Percentiles rank a stretch among this genome's conserved stretches.
Evolutionary conservation across 1,140 invertebrate genomes (phyloP).

Genomic region (Drosophila nasuta): DNA sequence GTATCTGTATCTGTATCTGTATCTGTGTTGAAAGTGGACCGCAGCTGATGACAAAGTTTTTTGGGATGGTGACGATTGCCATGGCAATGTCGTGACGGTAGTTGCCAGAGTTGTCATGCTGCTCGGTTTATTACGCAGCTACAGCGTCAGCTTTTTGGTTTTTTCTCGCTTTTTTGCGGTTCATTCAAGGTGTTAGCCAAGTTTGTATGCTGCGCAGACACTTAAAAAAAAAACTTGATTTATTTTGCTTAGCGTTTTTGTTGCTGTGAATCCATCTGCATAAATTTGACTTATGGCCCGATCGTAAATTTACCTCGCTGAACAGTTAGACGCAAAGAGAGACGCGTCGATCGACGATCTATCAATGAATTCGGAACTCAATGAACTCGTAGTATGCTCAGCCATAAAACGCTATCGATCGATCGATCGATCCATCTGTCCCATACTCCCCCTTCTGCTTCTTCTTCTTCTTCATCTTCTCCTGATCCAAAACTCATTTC

Average conservation of each 20-base stretch:
- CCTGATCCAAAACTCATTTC: conserved; percentile 51
- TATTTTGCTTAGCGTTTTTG: conserved; percentile 32
- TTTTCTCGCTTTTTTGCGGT: conserved; percentile 5
- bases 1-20: conserved; percentile 9
- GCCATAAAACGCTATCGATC: conserved; percentile 51
- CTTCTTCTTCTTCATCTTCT: not conserved
- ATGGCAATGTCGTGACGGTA: conserved; percentile 24
- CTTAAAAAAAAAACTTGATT: conserved; percentile 47
- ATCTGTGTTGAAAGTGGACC: conserved; percentile 71
- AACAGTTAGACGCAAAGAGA: conserved; percentile 43
- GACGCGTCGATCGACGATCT: conserved; percentile 47
- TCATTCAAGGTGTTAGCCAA: conserved; percentile 43
- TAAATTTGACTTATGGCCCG: conserved; percentile 53
- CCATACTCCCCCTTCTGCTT: not conserved
- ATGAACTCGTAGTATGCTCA: conserved; percentile 60
- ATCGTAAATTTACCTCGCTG: conserved; percentile 47
- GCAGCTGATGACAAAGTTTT: conserved; percentile 50
- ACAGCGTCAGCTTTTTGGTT: not conserved
- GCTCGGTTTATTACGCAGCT: conserved; percentile 10
- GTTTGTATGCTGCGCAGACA: conserved; percentile 11
- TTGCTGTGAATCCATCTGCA: conserved; percentile 46
- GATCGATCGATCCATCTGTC: conserved; percentile 12
- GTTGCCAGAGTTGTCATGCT: conserved; percentile 35
- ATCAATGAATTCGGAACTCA: conserved; percentile 76
- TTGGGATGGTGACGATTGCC: conserved; percentile 35